A percentile compares a stretch with the other conserved stretches of the same genome.
Conservation (phyloP, 1,140 invertebrate genomes). For the Drosophila guanche region DNA sequence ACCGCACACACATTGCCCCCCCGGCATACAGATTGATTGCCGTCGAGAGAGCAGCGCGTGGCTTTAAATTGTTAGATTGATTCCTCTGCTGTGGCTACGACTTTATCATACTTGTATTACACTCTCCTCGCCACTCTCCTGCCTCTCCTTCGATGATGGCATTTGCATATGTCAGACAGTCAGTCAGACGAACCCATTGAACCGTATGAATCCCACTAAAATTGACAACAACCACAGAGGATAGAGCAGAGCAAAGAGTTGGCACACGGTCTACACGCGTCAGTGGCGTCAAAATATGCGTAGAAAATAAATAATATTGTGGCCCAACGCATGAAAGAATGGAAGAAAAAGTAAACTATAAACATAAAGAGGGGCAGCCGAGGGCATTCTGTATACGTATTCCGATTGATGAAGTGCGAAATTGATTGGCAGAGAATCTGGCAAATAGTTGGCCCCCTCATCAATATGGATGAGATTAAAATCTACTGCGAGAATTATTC, state of each 20-base stretch:
- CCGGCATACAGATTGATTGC: conserved; percentile 10
- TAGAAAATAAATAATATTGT: conserved; percentile 47
- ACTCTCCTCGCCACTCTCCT: background rate
- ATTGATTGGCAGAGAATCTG: conserved; percentile 6
- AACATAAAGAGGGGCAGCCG: conserved; percentile 36
- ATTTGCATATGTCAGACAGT: conserved; percentile 53
- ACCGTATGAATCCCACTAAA: conserved; percentile 65
- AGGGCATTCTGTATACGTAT: conserved; percentile 9
- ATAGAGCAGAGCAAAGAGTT: conserved; percentile 20
- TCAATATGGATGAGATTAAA: too few relatives aligned
- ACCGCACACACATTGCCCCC: too few relatives aligned
- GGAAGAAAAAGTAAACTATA: conserved; percentile 39
- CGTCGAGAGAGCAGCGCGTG: conserved; percentile 25
- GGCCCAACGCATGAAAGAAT: conserved; percentile 6
- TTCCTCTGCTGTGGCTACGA: background rate
- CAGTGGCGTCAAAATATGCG: conserved; percentile 62
- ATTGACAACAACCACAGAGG: conserved; percentile 58
- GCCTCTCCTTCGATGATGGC: conserved; percentile 24
- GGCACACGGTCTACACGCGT: conserved; percentile 49
- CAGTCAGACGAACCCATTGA: conserved; percentile 58
- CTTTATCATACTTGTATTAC: conserved; percentile 5
- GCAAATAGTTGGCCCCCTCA: too few relatives aligned
- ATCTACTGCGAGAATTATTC: background rate
- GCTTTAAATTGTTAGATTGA: conserved; percentile 29
- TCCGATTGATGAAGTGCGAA: conserved; percentile 12